Conservation (phyloP, 2,113 vertebrate genomes). For the Sigmodon hispidus region DNA sequence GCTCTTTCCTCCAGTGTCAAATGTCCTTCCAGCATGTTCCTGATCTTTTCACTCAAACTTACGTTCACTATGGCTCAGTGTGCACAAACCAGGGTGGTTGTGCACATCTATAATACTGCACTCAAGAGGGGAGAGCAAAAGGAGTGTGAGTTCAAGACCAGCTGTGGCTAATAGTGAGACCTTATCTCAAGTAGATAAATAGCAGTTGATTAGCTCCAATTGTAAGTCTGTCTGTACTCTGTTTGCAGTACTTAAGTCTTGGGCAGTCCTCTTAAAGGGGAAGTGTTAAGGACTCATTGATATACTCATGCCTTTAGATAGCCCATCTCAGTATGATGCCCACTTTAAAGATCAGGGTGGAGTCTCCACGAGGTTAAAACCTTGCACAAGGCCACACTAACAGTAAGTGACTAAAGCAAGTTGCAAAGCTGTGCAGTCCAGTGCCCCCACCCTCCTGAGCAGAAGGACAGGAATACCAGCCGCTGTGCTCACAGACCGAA, state of each 20-base stretch:
- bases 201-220: not conserved
- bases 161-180: not conserved
- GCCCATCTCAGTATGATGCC: not conserved
- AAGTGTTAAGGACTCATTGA: not conserved
- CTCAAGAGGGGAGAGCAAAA: not conserved
- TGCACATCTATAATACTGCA: not conserved
- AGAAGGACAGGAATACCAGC: not conserved
- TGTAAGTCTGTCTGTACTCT: not conserved
- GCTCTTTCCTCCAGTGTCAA: constrained; percentile 4
- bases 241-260: not conserved
- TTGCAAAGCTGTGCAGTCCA: not conserved
- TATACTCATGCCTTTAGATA: not conserved
- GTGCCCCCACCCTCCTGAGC: not conserved
- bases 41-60: not conserved
- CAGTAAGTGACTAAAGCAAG: not conserved
- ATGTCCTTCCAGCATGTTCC: not conserved
- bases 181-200: not conserved
- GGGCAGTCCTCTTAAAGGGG: not conserved
- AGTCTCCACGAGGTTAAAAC: not conserved
- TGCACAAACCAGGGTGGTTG: not conserved
- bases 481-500: not conserved
- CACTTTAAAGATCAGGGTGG: not conserved
- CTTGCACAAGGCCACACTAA: not conserved
- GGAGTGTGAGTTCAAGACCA: not conserved
- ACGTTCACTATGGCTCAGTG: not conserved